Percentiles rank a stretch among this genome's conserved stretches.
These are phyloP conservation scores for Chironomus riparius DNA, from an alignment of 2,888 invertebrate genomes.

Conservation along the genomic window DNA sequence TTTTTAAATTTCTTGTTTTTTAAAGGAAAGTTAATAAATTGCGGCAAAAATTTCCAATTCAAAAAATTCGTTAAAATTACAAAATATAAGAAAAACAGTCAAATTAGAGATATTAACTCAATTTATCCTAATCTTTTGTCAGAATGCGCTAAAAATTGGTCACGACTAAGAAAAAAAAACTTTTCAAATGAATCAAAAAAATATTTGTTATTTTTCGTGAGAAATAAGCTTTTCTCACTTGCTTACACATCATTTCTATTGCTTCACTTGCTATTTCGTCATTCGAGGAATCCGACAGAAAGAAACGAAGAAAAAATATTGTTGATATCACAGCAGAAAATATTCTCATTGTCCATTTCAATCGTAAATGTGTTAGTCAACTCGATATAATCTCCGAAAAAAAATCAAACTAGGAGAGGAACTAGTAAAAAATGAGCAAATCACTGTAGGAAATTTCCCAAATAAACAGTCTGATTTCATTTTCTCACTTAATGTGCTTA, in stretches of 20 bases:
- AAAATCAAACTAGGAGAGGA: too few species aligned
- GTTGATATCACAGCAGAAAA: slow-evolving; percentile 3
- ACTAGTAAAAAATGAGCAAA: neutral
- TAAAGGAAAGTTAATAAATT: too few species aligned
- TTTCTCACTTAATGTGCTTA: slow-evolving; percentile 2
- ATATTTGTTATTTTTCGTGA: neutral
- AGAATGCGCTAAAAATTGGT: neutral
- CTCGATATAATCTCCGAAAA: neutral
- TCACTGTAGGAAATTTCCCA: slow-evolving; percentile 5
- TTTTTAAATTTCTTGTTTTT: too few species aligned
- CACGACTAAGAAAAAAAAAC: too few species aligned
- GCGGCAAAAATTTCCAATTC: too few species aligned
- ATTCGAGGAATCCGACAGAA: neutral
- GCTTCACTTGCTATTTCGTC: too few species aligned
- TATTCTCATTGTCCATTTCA: neutral
- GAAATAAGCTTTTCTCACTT: neutral
- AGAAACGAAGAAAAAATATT: neutral
- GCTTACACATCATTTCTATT: too few species aligned
- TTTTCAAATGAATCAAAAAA: neutral
- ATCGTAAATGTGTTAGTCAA: neutral
- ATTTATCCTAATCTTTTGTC: too few species aligned
- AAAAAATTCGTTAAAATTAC: too few species aligned
- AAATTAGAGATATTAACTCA: too few species aligned
- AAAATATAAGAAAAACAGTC: too few species aligned
- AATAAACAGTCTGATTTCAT: neutral